Evolutionary conservation across 2,113 vertebrate genomes (phyloP).

Genomic region (Hassar affinis): DNA sequence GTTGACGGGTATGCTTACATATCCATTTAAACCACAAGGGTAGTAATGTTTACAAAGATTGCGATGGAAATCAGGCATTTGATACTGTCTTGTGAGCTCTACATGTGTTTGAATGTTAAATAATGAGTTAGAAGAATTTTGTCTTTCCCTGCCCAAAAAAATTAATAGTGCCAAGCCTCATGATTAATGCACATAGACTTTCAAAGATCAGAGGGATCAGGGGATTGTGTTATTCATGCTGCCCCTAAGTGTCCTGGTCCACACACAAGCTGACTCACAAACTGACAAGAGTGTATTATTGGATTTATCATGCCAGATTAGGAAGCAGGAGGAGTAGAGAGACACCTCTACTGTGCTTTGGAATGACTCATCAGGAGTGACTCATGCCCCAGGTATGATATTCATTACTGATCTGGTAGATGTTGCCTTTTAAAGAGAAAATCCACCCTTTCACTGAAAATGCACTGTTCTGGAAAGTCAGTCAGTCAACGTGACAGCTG

Average conservation of each 20-base stretch:
- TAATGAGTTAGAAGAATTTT: not conserved
- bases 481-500: not conserved
- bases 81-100: not conserved
- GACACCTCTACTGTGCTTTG: not conserved
- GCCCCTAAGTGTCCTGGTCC: not conserved
- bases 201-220: not conserved
- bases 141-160: not conserved
- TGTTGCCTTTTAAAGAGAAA: not conserved
- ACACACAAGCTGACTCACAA: conserved; percentile 43
- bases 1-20: not conserved
- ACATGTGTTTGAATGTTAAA: not conserved
- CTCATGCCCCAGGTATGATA: conserved; percentile 9
- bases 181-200: not conserved
- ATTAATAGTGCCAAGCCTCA: not conserved
- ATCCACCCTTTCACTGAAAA: not conserved
- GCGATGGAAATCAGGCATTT: not conserved
- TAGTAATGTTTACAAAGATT: not conserved
- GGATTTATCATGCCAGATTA: conserved; percentile 46
- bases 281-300: conserved; percentile 50
- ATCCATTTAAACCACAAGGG: not conserved
- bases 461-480: not conserved
- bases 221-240: not conserved
- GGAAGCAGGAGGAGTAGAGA: conserved; percentile 35
- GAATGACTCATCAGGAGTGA: conserved; percentile 50
- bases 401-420: not conserved